phyloP scores from a whole-genome alignment of 2,888 invertebrate species.

The Trachelus iudaicus region DNA sequence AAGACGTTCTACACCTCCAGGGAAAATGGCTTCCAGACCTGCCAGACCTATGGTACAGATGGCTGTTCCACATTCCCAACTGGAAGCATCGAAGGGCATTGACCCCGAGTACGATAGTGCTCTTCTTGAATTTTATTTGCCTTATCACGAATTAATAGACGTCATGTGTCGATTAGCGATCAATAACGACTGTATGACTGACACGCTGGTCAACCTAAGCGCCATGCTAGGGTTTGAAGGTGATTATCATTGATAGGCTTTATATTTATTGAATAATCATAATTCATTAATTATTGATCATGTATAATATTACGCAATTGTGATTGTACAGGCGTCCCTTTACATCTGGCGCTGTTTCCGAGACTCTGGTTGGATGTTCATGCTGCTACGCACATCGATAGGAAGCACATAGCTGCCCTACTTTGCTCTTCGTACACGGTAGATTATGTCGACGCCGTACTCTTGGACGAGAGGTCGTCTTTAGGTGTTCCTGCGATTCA shows the following conservation, averaged over 20 bases:
- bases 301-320: background rate
- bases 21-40: slow-evolving; percentile 77
- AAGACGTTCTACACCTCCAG: slow-evolving; percentile 72
- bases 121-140: slow-evolving; percentile 81
- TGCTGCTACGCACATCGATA: slow-evolving; percentile 78
- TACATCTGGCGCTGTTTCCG: slow-evolving; percentile 90
- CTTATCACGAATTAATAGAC: slow-evolving; percentile 92
- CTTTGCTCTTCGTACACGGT: slow-evolving; percentile 85
- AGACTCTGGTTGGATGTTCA: slow-evolving; percentile 93
- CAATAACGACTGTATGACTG: slow-evolving; percentile 86
- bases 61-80: slow-evolving; percentile 81
- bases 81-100: slow-evolving; percentile 77
- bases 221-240: slow-evolving; percentile 92
- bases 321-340: slow-evolving; percentile 73
- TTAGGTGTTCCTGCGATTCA: slow-evolving; percentile 86
- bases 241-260: slow-evolving; percentile 9
- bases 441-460: slow-evolving; percentile 90
- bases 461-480: slow-evolving; percentile 88
- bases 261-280: background rate
- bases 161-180: slow-evolving; percentile 88
- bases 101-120: slow-evolving; percentile 83
- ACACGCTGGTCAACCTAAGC: slow-evolving; percentile 86
- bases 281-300: background rate
- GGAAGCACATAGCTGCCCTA: slow-evolving; percentile 84
- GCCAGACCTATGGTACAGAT: slow-evolving; percentile 86